A percentile compares a stretch with the other conserved stretches of the same genome.
Conservation (phyloP, 2,888 invertebrate species). For the Iselma pallidipennis region DNA sequence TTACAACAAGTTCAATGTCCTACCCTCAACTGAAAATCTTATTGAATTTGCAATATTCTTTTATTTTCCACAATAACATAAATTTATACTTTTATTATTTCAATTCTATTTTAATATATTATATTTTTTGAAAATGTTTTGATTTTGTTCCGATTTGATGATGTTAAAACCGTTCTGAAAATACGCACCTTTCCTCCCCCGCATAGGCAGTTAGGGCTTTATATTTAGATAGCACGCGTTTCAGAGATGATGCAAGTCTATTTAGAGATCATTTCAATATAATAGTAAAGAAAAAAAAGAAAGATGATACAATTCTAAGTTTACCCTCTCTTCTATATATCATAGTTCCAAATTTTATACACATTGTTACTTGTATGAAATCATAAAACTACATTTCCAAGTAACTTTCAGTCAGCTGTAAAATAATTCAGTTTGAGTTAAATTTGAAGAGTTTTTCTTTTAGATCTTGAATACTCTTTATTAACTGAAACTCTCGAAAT, state of each 20-base stretch:
- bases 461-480: no score
- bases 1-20: conserved; percentile 21
- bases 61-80: neutral
- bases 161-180: conserved; percentile 12
- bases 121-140: neutral
- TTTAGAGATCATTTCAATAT: conserved; percentile 28
- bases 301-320: neutral
- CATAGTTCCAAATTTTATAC: no score
- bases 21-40: neutral
- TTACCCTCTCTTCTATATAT: neutral
- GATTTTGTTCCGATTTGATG: neutral
- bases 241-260: conserved; percentile 28
- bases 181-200: conserved; percentile 28
- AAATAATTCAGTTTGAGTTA: no score
- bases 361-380: no score
- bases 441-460: no score
- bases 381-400: no score
- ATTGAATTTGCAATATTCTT: neutral
- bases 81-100: neutral
- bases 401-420: no score
- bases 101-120: neutral
- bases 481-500: no score
- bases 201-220: conserved; percentile 23
- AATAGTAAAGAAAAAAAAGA: conserved; percentile 10
- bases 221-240: conserved; percentile 35